phyloP scores from a whole-genome alignment of 2,888 invertebrate species.

The Sphecodes monilicornis region DNA sequence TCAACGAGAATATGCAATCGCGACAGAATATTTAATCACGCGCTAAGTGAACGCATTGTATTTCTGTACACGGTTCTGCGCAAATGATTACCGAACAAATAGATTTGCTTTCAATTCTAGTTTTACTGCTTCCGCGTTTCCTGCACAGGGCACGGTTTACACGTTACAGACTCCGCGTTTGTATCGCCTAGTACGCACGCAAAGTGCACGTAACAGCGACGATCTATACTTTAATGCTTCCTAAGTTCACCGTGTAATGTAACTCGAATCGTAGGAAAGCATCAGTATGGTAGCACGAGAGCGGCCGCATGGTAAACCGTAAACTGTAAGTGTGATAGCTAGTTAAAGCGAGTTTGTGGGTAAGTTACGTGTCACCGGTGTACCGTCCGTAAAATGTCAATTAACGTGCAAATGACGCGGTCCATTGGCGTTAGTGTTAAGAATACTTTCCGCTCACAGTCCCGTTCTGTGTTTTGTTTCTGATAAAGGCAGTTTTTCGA shows the following conservation, averaged over 20 bases:
- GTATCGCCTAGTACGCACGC: neutral
- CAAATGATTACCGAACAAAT: neutral
- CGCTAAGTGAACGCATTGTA: neutral
- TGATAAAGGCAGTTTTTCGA: neutral
- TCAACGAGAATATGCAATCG: neutral
- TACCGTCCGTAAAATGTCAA: conserved; percentile 59
- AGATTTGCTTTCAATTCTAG: neutral
- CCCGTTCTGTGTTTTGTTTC: neutral
- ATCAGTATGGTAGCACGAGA: conserved; percentile 36
- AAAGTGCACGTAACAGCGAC: conserved; percentile 5
- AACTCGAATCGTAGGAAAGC: conserved; percentile 47
- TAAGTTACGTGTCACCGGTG: conserved; percentile 47
- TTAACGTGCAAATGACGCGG: conserved; percentile 43
- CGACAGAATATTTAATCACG: neutral
- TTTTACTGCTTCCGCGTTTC: neutral
- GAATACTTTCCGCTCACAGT: conserved; percentile 10
- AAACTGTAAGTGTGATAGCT: conserved; percentile 57
- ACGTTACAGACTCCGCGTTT: neutral
- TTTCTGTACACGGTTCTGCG: neutral
- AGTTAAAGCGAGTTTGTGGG: conserved; percentile 51
- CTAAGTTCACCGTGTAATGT: conserved; percentile 7
- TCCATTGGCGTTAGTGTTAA: neutral
- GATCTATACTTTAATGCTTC: conserved; percentile 17
- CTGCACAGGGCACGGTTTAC: no score
- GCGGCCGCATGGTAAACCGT: conserved; percentile 30